A percentile compares a stretch with the other conserved stretches of the same genome.
phyloP scores from a whole-genome alignment of 1,140 invertebrate species.

The Latrodectus geometricus region DNA sequence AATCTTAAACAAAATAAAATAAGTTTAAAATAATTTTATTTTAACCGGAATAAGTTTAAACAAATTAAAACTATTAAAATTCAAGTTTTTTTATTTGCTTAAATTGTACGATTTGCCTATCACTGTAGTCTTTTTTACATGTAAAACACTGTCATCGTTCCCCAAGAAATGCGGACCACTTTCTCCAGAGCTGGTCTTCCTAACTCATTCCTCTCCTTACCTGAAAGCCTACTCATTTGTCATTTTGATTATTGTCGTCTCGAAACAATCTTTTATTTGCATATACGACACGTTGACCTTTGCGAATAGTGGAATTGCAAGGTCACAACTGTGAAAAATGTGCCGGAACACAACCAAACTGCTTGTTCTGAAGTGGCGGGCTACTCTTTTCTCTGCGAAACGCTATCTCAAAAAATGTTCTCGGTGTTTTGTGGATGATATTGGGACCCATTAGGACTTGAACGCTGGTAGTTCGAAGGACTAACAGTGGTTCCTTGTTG shows the following conservation, averaged over 20 bases:
- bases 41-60: no score
- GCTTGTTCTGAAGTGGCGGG: constrained; percentile 38
- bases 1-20: no score
- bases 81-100: no score
- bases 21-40: no score
- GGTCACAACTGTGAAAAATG: background rate
- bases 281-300: constrained; percentile 50
- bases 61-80: no score
- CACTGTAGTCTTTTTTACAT: no score
- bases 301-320: constrained; percentile 30
- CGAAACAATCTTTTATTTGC: constrained; percentile 42
- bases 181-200: background rate
- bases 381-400: constrained; percentile 25
- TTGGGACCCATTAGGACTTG: constrained; percentile 30
- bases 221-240: background rate
- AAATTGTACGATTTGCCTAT: no score
- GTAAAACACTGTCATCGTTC: background rate
- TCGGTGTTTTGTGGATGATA: constrained; percentile 39
- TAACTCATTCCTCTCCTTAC: background rate
- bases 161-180: background rate
- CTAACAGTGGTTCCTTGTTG: constrained; percentile 59
- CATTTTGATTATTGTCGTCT: constrained; percentile 11
- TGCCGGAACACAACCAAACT: constrained; percentile 26
- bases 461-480: constrained; percentile 35
- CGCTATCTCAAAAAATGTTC: constrained; percentile 29